Base-by-base conservation (phyloP, 1,140 invertebrate genomes). In the Himalopsyche phryganea region DNA sequence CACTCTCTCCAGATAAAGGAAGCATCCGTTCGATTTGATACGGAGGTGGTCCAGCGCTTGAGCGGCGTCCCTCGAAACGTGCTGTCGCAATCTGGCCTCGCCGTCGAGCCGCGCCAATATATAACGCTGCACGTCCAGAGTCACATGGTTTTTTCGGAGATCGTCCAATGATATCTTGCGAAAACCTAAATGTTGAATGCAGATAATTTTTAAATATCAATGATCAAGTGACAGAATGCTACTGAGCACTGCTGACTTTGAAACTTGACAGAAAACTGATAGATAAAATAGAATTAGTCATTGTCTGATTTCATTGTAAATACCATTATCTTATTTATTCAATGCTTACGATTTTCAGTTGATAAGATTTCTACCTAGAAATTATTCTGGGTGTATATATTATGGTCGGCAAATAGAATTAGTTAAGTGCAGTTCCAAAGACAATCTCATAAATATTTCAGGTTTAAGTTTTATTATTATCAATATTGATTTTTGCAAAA, bases 1-100 rank as follows among this genome's bases (percentile, higher is more conserved):
- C 2, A 95, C 91, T 72, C 92, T 93, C 71, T 97, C 92, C 53
- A 98, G 73, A 67, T 97, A 98, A 0, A 98, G 78, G 65, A 98
- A 90, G 69, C 94, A 98, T 0, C 94, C 95, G 70, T 97, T 96
- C 68, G 92, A 95, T 72, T 98, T 98, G 61, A 98, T 97, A 67
- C 97, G 88, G 6, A 98, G 79, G 66, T 96, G 93, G 73, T 98
- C 96, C 6, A 98, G 76, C 75, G 94, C 95, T 64, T 96, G 93
- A 0, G 94, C 94, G 0, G 94, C 95, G 66, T 74, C 74, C 7
- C 72, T 70, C 13, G 62, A 61, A 46, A 92, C 84, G 66, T 92
- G 90, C 66, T 90, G 86, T 56, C 91, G 72, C 1, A 95, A 72
- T 14, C 85, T 82, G 6, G 88, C 86, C 66, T 94, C 91, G 33